phyloP scores from a whole-genome alignment of 2,797 vertebrate species.

The Liparis tanakae region DNA sequence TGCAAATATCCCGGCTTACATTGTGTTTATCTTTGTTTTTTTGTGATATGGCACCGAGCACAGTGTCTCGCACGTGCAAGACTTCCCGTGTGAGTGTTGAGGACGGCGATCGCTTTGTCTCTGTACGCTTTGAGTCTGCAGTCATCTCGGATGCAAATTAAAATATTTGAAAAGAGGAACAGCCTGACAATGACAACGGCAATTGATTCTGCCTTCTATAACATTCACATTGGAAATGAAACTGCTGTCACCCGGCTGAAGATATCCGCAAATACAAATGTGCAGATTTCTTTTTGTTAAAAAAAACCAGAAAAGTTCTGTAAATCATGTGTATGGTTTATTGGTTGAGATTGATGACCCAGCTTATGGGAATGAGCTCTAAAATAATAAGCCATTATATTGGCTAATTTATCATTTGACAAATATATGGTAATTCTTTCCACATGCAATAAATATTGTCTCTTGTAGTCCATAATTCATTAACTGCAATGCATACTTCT shows the following conservation, averaged over 20 bases:
- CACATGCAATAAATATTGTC: slow-evolving; percentile 67
- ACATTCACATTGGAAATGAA: slow-evolving; percentile 45
- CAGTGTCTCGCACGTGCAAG: slow-evolving; percentile 2
- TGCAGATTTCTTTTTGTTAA: slow-evolving; percentile 29
- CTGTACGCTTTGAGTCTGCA: slow-evolving; percentile 13
- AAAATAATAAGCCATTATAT: slow-evolving; percentile 80
- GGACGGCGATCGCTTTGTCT: slow-evolving; percentile 27
- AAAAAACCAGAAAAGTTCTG: slow-evolving; percentile 45
- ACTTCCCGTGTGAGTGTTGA: slow-evolving; percentile 32
- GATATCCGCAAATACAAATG: slow-evolving; percentile 44
- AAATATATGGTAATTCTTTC: slow-evolving; percentile 72
- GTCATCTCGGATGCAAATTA: slow-evolving; percentile 42
- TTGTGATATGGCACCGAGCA: slow-evolving; percentile 37
- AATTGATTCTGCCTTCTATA: slow-evolving; percentile 39
- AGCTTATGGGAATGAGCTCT: slow-evolving; percentile 71
- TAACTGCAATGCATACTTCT: slow-evolving; percentile 55
- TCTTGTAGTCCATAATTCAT: slow-evolving; percentile 70
- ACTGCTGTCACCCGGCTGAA: slow-evolving; percentile 24
- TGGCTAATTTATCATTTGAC: slow-evolving; percentile 80
- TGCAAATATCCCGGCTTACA: slow-evolving; percentile 40
- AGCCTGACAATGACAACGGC: slow-evolving; percentile 36
- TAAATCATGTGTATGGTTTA: slow-evolving; percentile 64
- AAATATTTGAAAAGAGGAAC: slow-evolving; percentile 45
- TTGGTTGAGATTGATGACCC: slow-evolving; percentile 78
- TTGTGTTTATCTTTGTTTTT: slow-evolving; percentile 40